phyloP scores from a whole-genome alignment of 2,797 vertebrate species.

The Oreonectes daqikongensis region DNA sequence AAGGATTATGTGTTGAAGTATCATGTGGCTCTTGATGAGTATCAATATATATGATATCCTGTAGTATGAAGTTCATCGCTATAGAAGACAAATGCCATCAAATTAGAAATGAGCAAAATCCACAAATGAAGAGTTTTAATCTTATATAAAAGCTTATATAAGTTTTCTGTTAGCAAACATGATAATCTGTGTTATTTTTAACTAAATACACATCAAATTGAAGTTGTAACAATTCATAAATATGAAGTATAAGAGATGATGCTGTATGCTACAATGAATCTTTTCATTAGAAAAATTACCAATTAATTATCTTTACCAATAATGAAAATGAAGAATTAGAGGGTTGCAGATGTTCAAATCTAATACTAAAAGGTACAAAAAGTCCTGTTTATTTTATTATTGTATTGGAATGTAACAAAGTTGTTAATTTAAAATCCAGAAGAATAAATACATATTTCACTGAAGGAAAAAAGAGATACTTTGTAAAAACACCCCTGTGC shows the following conservation, averaged over 20 bases:
- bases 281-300: not conserved
- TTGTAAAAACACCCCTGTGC: constrained; percentile 14
- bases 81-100: not conserved
- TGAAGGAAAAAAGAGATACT: not conserved
- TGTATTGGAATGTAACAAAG: not conserved
- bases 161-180: not conserved
- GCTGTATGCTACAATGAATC: not conserved
- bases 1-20: constrained; percentile 17
- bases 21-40: constrained; percentile 32
- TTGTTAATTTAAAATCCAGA: not conserved
- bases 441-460: not conserved
- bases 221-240: not conserved
- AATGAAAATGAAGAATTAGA: not conserved
- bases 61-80: not conserved
- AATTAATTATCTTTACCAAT: too few relatives aligned
- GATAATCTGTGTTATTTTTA: not conserved
- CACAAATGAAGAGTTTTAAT: not conserved
- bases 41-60: constrained; percentile 25
- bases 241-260: not conserved
- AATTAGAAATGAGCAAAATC: not conserved
- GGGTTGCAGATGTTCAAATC: not conserved
- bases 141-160: constrained; percentile 1
- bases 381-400: not conserved
- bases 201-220: not conserved
- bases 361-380: constrained; percentile 22